Evolutionary conservation across 1,140 invertebrate genomes (phyloP), one percentile per base, ranked within the genome.

Genomic region (Hycleus cichorii): DNA sequence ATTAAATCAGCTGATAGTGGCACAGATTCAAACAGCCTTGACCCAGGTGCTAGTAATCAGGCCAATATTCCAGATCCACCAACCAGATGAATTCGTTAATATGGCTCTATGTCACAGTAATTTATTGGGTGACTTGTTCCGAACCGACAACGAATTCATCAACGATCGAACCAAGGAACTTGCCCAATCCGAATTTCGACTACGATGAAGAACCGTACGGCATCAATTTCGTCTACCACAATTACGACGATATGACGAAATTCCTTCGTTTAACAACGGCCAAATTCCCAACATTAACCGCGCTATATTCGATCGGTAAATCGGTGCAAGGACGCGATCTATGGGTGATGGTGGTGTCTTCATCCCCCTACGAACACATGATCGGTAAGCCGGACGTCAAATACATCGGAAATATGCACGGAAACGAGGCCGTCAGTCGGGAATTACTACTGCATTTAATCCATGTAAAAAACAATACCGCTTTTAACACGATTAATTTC

Each of bases 281-380:
- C 12, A 79, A 81, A 9, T 95, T 87, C 76, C 91, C 93, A 4
- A 84, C 90, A 66, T 81, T 94, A 50, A 93, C 88, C 24, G 91
- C 88, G 1, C 76, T 95, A 3, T 95, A 95, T 75, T 93, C 90
- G 12, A 93, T 95, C 62, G 94, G 93, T 56, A 94, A 93, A 77
- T 93, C 91, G 48, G 90, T 93, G 2, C 88, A 95, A 91, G 89
- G 90, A 59, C 83, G 91, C 32, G 91, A 96, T 68, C 80, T 97
- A 10, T 97, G 93, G 93, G 93, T 96, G 25, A 87, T 97, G 84
- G 91, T 96, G 46, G 89, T 97, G 11, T 91, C 92, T 0, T 85
- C 86, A 40, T 93, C 86, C 42, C 93, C 87, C 0, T 89, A 89
- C 73, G 91, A 91, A 73, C 93, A 93, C 74, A 91, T 91, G 85